Base-by-base conservation (phyloP, 2,797 vertebrate genomes). In the Tolypeutes matacus region DNA sequence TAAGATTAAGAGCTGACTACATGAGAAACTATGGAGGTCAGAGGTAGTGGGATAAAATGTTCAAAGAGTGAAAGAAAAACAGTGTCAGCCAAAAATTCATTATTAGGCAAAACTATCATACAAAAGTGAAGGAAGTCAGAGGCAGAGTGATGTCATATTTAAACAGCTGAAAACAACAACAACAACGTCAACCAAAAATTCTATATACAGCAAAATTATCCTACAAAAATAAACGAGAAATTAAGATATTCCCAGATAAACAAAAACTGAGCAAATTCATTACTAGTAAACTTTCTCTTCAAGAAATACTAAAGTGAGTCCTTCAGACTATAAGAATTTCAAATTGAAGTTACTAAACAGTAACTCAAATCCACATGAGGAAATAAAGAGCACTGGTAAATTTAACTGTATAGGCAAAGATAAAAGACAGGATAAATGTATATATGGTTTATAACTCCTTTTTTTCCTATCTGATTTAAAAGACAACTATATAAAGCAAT, bases 251-350 rank as follows among this genome's bases (percentile, higher is more conserved):
- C 5, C 21, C 49, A 89, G 60, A 76, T 84, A 89, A 76, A 84
- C 49, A 73, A 83, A 92, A 95, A 67, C 27, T 39, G 27, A 83
- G 70, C 39, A 29, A 86, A 75, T 36, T 34, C 14, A 51, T 60
- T 51, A 72, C 31, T 34, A 67, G n/a, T 23, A 64, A 10, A 70
- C 42, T 12, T n/a, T 13, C 7, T 36, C 15, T 87, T 56, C 4
- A 78, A 58, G 64, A 91, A 90, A 87, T 91, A 72, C 64, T 65
- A 70, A 87, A 86, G 39, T 34, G 29, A 91, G 15, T 64, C 53
- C 15, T 60, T 53, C 42, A 72, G n/a, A 69, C 29, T 67, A n/a
- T 67, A 86, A 3, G 12, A 93, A 83, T 2, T 12, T 87, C 20
- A 81, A 62, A 72, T 7, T 83, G 60, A 90, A 81, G 27, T 62